Percentiles rank a stretch among this genome's conserved stretches.
phyloP scores from a whole-genome alignment of 1,140 invertebrate species.

The Pteromalus puparum region DNA sequence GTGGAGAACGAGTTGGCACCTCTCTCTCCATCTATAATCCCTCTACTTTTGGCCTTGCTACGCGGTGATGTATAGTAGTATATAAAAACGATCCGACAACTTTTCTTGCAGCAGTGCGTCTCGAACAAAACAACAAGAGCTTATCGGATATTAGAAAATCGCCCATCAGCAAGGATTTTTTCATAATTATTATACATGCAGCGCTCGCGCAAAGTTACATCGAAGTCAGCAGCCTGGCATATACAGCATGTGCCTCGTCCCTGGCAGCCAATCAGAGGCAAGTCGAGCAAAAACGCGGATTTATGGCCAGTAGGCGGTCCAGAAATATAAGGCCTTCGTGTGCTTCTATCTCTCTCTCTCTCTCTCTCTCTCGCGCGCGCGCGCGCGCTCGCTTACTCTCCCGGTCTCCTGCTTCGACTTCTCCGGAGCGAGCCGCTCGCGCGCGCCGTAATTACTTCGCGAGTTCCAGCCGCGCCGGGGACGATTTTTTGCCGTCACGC shows the following conservation, averaged over 20 bases:
- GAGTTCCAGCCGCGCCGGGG: conserved; percentile 58
- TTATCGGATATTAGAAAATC: conserved; percentile 8
- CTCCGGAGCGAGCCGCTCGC: conserved; percentile 26
- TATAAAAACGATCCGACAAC: background rate
- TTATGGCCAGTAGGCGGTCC: conserved; percentile 67
- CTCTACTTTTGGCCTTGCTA: background rate
- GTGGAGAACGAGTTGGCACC: conserved; percentile 45
- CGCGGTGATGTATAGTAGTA: too few species aligned
- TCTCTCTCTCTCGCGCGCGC: conserved; percentile 5
- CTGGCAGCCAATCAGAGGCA: conserved; percentile 62
- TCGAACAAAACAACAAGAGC: background rate
- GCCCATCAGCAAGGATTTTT: background rate
- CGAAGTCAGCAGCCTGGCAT: conserved; percentile 54
- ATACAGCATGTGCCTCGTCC: conserved; percentile 47
- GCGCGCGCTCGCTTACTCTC: background rate
- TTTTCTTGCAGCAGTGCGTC: background rate
- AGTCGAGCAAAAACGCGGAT: conserved; percentile 65
- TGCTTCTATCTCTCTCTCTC: background rate
- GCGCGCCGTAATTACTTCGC: conserved; percentile 69
- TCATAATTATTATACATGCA: conserved; percentile 2
- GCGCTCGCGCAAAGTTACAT: conserved; percentile 22
- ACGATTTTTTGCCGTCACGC: conserved; percentile 63
- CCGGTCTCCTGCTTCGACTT: conserved; percentile 1
- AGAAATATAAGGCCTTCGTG: conserved; percentile 48
- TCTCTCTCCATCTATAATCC: background rate